phyloP scores from a whole-genome alignment of 2,797 vertebrate genomes.

The Chromis chromis region DNA sequence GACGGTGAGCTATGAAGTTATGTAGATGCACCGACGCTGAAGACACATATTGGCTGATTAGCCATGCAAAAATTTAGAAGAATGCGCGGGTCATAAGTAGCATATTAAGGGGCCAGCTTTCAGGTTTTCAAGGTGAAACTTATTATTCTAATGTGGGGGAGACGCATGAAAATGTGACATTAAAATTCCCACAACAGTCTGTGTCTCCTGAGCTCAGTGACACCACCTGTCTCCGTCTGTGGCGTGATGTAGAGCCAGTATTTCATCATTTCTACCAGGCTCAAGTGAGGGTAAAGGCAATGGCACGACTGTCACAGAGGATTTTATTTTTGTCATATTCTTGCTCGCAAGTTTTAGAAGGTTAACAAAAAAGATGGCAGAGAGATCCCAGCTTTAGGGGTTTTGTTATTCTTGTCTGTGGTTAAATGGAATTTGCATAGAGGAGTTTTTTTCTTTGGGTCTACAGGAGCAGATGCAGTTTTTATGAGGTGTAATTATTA shows the following conservation, averaged over 20 bases:
- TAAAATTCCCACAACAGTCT: conserved; percentile 45
- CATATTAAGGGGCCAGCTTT: conserved; percentile 10
- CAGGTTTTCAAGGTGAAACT: conserved; percentile 56
- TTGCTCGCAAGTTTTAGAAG: background rate
- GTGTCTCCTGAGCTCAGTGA: conserved; percentile 26
- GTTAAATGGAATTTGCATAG: no score
- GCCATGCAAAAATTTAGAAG: conserved; percentile 12
- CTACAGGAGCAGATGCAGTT: no score
- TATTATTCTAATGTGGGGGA: conserved; percentile 31
- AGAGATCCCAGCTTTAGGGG: no score
- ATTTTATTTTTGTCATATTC: conserved; percentile 1
- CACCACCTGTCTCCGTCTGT: conserved; percentile 37
- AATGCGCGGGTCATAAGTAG: conserved; percentile 21
- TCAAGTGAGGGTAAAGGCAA: conserved; percentile 11
- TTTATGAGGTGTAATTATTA: no score
- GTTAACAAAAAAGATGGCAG: background rate
- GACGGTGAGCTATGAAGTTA: conserved; percentile 15
- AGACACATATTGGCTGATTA: conserved; percentile 29
- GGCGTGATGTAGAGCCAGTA: background rate
- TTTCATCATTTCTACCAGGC: conserved; percentile 36
- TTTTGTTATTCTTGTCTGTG: no score
- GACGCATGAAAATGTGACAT: conserved; percentile 52
- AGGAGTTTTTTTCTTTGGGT: no score
- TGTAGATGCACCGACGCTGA: conserved; percentile 12
- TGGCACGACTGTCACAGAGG: background rate